Base-by-base conservation (phyloP, 2,888 invertebrate genomes). In the Drosophila fulvimacula region DNA sequence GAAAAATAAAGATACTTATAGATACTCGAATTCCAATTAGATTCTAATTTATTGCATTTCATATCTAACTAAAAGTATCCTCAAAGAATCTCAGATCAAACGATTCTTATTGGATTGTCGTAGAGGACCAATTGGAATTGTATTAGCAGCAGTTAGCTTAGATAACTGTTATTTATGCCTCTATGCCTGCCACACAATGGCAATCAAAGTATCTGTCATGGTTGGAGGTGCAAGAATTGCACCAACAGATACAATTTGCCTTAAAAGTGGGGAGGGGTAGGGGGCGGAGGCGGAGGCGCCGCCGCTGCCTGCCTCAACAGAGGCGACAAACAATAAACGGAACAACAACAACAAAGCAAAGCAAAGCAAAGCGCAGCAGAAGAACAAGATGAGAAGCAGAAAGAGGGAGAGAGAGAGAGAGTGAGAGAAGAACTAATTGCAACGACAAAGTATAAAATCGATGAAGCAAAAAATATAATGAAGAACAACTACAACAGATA, bases 381-480 rank as follows among this genome's bases (percentile, higher is more conserved):
- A 53, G 38, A 63, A 64, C 39, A 46, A 68, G 36, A 57, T 51
- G 49, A 30, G 34, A 41, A 66, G 48, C 38, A 51, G 51, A 51
- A 44, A 19, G n/a, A 19, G 19, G 27, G 21, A 32, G 41, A 39
- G 51, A 21, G 51, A 62, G 62, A 61, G 53, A 61, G 46, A 79
- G 70, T 48, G 67, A 77, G 27, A 72, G 62, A 64, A 69, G 59
- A 85, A 85, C 87, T 86, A 86, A 86, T 84, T 88, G 84, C 89
- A 88, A 83, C 89, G 88, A 85, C 84, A 83, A 86, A 88, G 89
- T 74, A 79, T 81, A 83, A 88, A 88, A 83, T 83, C 83, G 83
- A 83, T 83, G 83, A 77, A 87, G 79, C 81, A 74, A 76, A 81
- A 83, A 79, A 82, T 72, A 77, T 82, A 85, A 82, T 82, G 74